Evolutionary conservation across 2,888 invertebrate species (phyloP), one percentile per base, ranked within the genome.

Genomic region (Trachelus iudaicus): DNA sequence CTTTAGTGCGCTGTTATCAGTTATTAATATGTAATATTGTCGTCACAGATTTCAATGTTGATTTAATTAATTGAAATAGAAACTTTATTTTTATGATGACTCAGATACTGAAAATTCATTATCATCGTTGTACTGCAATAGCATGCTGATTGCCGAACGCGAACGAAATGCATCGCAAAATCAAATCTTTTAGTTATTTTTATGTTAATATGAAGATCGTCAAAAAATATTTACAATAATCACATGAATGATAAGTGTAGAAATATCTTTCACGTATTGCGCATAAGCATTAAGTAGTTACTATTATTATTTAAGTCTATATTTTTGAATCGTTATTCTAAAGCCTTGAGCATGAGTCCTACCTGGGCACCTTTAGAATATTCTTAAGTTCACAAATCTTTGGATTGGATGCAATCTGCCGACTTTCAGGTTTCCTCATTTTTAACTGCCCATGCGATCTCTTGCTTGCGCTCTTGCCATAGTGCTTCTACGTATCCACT

Each of bases 401-500:
- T 88, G 88, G 89, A 89, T 85, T 85, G 91, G 90, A 91, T 90
- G 91, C 83, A 90, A 91, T 91, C 91, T 90, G 90, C 90, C 91
- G 91, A 91, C 91, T 91, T 90, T 85, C 34, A 87, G 85, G 85
- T 87, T 75, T 79, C 73, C 76, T 77, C 77, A 79, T 76, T 76
- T 73, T 75, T 6, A 69, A 68, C 69, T 75, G 76, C 78, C 78
- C 73, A 35, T 78, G 78, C 78, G 73, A 78, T 33, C 12, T 68
- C 56, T 31, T 71, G 71, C 71, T 78, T 69, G 69, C 73, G 73
- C 23, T 76, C 31, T 69, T 73, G 35, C n/a, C 40, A 34, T 35
- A 76, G 33, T 35, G 34, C 56, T 69, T 69, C 75, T 33, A 33
- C 35, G 34, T 71, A 68, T 76, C 34, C 37, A 71, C 12, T 71